These are phyloP conservation scores for Parambassis ranga DNA, from an alignment of 2,797 vertebrate species.

Conservation along the genomic window DNA sequence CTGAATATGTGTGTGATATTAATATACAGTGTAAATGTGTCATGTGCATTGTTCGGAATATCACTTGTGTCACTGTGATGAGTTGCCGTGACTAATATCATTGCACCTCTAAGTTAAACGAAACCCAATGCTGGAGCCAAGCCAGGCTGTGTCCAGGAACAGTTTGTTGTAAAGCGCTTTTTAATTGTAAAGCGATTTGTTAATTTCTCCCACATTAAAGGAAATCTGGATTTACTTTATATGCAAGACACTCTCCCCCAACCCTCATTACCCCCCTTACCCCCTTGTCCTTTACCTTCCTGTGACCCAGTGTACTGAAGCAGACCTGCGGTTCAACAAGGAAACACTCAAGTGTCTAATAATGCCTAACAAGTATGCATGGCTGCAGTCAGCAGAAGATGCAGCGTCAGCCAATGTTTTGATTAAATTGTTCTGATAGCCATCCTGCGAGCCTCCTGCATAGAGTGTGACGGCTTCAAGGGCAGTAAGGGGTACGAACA, in stretches of 20 bases:
- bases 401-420: slow-evolving; percentile 44
- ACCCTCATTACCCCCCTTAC: not conserved
- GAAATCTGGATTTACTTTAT: slow-evolving; percentile 13
- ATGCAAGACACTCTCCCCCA: slow-evolving; percentile 13
- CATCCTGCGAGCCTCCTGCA: slow-evolving; percentile 8
- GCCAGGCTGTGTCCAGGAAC: not conserved
- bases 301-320: not conserved
- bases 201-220: not conserved
- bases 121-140: slow-evolving; percentile 50
- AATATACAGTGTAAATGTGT: slow-evolving; percentile 27
- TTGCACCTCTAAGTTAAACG: slow-evolving; percentile 21
- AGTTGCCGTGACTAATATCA: slow-evolving; percentile 49
- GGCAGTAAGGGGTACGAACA: not conserved
- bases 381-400: slow-evolving; percentile 30
- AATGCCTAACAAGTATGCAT: slow-evolving; percentile 43
- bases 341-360: slow-evolving; percentile 49
- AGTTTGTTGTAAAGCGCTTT: not conserved
- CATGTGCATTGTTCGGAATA: slow-evolving; percentile 23
- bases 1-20: slow-evolving; percentile 20
- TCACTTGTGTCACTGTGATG: slow-evolving; percentile 30
- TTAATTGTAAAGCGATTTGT: slow-evolving; percentile 22
- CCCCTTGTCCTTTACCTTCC: slow-evolving; percentile 32
- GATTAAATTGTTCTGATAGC: slow-evolving; percentile 50
- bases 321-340: slow-evolving; percentile 20
- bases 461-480: slow-evolving; percentile 10